Evolutionary conservation across 37 sponge, comb jelly and placozoan species (phyloP).

Genomic region (Crambe crambe): DNA sequence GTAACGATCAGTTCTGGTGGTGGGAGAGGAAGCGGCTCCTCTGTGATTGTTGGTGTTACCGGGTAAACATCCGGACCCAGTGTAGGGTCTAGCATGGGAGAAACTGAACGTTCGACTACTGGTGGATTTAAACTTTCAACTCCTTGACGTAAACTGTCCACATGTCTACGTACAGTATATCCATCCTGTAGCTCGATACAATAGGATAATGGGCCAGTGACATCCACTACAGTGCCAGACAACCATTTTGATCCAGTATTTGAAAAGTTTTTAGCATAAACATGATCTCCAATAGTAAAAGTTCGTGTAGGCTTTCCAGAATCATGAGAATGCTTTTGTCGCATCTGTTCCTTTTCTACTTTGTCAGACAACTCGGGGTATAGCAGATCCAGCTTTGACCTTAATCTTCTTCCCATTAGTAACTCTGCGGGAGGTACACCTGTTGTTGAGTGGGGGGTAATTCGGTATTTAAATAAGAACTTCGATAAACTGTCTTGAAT

Average conservation of each 20-base stretch:
- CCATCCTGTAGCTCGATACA: not conserved
- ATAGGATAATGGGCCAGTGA: slow-evolving; percentile 11
- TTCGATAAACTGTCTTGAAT: too few species aligned
- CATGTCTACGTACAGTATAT: slow-evolving; percentile 3
- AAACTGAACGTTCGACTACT: not conserved
- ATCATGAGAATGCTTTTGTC: slow-evolving; percentile 7
- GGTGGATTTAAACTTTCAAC: not conserved
- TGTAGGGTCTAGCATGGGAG: not conserved
- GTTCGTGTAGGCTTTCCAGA: not conserved
- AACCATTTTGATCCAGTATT: not conserved
- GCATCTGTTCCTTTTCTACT: not conserved
- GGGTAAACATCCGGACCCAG: not conserved
- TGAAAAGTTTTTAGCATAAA: not conserved
- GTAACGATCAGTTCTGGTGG: not conserved
- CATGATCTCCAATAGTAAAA: slow-evolving; percentile 1
- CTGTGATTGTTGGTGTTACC: not conserved
- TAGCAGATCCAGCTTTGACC: not conserved
- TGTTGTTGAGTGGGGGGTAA: slow-evolving; percentile 11
- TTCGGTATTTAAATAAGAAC: slow-evolving; percentile 10
- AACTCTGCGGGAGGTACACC: not conserved
- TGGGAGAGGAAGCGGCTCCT: not conserved
- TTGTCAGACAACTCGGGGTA: not conserved
- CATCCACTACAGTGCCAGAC: not conserved
- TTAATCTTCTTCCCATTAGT: not conserved
- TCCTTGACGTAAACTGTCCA: not conserved